Evolutionary conservation across 2,113 vertebrate genomes (phyloP), one percentile per base, ranked within the genome.

Genomic region (Odontesthes bonariensis): DNA sequence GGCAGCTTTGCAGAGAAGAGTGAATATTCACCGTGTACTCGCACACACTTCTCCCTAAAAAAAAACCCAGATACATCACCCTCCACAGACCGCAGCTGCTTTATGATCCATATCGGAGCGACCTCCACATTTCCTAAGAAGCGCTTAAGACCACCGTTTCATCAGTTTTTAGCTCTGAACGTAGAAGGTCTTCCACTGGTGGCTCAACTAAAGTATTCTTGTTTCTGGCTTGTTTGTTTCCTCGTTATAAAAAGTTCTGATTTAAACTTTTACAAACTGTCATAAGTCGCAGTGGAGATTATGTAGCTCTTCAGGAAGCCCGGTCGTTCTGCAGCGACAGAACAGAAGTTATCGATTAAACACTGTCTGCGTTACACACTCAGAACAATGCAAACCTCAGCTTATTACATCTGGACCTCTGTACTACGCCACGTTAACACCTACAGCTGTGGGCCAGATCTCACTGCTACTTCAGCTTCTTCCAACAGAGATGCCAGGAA

Each of bases 371-470:
- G 81, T 83, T 82, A 82, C 49, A 75, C 73, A 82, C 49, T 71
- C 52, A 78, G 75, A 70, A 80, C 76, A 68, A 13, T 71, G 78
- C 85, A 49, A 71, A 76, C 56, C 76, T 84, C 75, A 81, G 71
- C 81, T 65, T 40, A 71, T 71, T 73, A 72, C 64, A 73, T 64
- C 23, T 22, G 32, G 38, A 64, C 32, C 47, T 44, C n/a, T 46
- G 12, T 20, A 54, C 56, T 63, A 32, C 55, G 54, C 56, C 9
- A 69, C 72, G 73, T 73, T 49, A 71, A 68, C 77, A 68, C 47
- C 52, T 58, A 20, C 19, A 35, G 59, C 14, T 54, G 22, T 5
- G 11, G 60, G 52, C 10, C 52, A 31, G 12, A 55, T 55, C 40
- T 53, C 58, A 61, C 23, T 0, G 33, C 47, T 16, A 12, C n/a